Conservation (phyloP, 1,140 invertebrate species). For the Palaemon carinicauda region DNA sequence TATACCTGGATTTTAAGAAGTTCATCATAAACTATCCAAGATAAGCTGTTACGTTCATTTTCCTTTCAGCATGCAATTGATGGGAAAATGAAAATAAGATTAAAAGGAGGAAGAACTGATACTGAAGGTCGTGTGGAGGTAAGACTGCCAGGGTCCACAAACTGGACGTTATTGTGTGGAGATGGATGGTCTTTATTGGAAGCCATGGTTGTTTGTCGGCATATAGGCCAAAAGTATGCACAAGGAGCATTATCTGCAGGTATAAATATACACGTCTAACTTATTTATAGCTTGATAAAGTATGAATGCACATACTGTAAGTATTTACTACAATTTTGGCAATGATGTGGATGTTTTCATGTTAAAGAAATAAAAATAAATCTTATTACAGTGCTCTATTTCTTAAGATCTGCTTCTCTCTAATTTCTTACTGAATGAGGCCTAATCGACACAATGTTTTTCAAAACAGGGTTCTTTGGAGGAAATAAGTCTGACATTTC, state of each 20-base stretch:
- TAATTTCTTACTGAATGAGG: background rate
- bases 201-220: slow-evolving; percentile 82
- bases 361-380: too few relatives aligned
- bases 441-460: background rate
- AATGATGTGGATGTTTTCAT: too few relatives aligned
- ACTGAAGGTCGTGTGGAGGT: slow-evolving; percentile 84
- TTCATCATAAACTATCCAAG: background rate
- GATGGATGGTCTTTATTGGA: slow-evolving; percentile 88
- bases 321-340: too few relatives aligned
- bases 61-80: slow-evolving; percentile 5
- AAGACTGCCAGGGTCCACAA: slow-evolving; percentile 67
- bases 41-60: background rate
- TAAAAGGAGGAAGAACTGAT: slow-evolving; percentile 72
- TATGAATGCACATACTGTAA: too few relatives aligned
- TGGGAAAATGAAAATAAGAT: slow-evolving; percentile 63
- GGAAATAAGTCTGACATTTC: slow-evolving; percentile 69
- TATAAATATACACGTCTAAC: background rate
- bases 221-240: slow-evolving; percentile 79
- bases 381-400: too few relatives aligned
- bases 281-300: background rate
- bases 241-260: slow-evolving; percentile 71
- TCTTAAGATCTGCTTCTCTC: background rate
- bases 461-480: slow-evolving; percentile 79
- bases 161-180: slow-evolving; percentile 87
- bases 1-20: background rate